A percentile compares a stretch with the other conserved stretches of the same genome.
phyloP scores from a whole-genome alignment of 2,888 invertebrate species.

The Stramonita haemastoma region DNA sequence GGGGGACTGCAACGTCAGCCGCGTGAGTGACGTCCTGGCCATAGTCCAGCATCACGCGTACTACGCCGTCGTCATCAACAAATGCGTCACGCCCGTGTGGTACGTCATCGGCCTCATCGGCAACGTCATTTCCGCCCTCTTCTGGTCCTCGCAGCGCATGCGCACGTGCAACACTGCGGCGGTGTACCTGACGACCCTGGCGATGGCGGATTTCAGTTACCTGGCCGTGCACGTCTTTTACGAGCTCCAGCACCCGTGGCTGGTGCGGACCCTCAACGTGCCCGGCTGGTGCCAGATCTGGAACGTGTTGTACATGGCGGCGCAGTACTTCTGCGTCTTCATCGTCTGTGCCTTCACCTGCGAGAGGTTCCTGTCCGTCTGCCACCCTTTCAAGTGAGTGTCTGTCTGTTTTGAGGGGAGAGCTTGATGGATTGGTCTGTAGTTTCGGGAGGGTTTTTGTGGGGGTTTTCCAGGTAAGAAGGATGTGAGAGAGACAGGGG shows the following conservation, averaged over 20 bases:
- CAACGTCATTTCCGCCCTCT: constrained; percentile 70
- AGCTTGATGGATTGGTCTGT: not conserved
- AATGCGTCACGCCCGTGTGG: constrained; percentile 72
- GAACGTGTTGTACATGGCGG: constrained; percentile 69
- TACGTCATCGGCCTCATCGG: constrained; percentile 73
- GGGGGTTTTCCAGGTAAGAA: not conserved
- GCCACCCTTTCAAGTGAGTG: constrained; percentile 62
- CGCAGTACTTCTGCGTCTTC: constrained; percentile 73
- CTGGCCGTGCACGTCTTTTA: constrained; percentile 70
- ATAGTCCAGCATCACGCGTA: constrained; percentile 56
- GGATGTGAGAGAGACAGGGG: too few relatives aligned
- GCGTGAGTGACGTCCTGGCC: constrained; percentile 42
- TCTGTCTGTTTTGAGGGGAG: not conserved
- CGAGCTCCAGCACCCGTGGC: constrained; percentile 74
- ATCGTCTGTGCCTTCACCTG: constrained; percentile 74
- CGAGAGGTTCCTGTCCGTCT: constrained; percentile 73
- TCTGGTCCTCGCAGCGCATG: constrained; percentile 73
- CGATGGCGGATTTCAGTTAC: constrained; percentile 70
- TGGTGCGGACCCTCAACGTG: constrained; percentile 57
- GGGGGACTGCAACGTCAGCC: constrained; percentile 33
- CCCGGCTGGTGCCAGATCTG: constrained; percentile 69
- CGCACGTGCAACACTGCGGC: constrained; percentile 73
- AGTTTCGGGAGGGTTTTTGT: not conserved
- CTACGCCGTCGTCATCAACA: constrained; percentile 64
- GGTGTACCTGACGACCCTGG: constrained; percentile 71